phyloP scores from a whole-genome alignment of 2,113 vertebrate species.

The Antechinus flavipes region DNA sequence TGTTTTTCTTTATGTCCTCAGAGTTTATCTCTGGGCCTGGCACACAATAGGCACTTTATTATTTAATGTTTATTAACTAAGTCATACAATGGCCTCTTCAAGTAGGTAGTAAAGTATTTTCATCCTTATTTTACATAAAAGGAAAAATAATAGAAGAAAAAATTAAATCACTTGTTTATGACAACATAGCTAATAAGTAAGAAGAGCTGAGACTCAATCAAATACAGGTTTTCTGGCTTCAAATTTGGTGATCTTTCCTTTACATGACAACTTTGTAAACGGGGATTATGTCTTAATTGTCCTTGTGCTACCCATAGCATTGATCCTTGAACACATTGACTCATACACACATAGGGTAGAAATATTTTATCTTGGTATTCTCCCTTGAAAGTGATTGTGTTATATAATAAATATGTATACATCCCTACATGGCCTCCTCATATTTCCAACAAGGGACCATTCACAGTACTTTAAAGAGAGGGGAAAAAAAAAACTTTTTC shows the following conservation, averaged over 20 bases:
- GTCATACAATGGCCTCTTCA: neutral
- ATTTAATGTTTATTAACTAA: neutral
- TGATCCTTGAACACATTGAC: neutral
- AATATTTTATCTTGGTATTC: neutral
- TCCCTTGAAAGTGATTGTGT: neutral
- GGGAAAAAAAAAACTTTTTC: neutral
- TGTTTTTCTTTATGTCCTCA: neutral
- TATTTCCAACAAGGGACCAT: neutral
- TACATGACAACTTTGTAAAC: neutral
- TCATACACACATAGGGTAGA: neutral
- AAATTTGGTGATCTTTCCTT: neutral
- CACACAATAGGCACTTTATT: neutral
- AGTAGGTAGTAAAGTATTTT: neutral
- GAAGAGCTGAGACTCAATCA: neutral
- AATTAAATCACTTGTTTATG: neutral
- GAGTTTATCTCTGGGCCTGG: neutral
- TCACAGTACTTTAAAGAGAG: slow-evolving; percentile 4
- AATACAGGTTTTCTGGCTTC: neutral
- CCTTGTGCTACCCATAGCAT: neutral
- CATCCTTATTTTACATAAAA: neutral
- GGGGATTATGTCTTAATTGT: neutral
- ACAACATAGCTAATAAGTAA: neutral
- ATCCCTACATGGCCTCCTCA: neutral
- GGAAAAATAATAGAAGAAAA: neutral
- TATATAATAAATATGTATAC: neutral